Base-by-base conservation (phyloP, 1,140 invertebrate genomes). In the Drosophila ogumai region DNA sequence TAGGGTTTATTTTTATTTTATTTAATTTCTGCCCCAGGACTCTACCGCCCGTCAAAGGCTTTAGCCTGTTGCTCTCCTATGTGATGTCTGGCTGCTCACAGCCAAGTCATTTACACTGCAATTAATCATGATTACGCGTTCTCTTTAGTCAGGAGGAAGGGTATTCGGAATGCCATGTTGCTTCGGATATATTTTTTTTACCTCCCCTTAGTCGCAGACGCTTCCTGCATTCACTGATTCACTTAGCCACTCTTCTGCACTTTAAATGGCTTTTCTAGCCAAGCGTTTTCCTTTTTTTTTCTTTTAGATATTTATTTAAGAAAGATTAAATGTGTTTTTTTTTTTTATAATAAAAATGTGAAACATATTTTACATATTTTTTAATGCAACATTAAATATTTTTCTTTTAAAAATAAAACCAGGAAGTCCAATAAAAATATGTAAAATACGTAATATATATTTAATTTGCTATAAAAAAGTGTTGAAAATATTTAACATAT, bases 41-140 rank as follows among this genome's bases (percentile, higher is more conserved):
- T 19, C 41, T 43, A 19, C 19, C 31, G 15, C 4, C 19, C 19
- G 17, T 19, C 9, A 17, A 22, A 31, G 49, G 15, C 60, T n/a
- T 10, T 17, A 34, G 28, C 57, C 61, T 60, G 60, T 17, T 64
- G 55, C 57, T 38, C 34, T 28, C 50, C 50, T 36, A 54, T 36
- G 32, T 10, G 50, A 22, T 19, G 32, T 31, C 31, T 66, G 63
- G 57, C 31, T 50, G 41, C 58, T 64, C 57, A 54, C 61, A 68
- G 52, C 65, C 28, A 65, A 79, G 80, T 88, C 82, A 88, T 88
- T 88, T 88, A 87, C 81, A 73, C 85, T 86, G 82, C 82, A 87
- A 88, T 88, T 88, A 88, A 88, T 88, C 85, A 88, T 88, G 85
- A 88, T 88, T 88, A 88, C 80, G 84, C 36, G 50, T 36, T 47